Percentiles rank a stretch among this genome's conserved stretches.
Evolutionary conservation across 2,797 vertebrate species (phyloP).

Genomic region (Myotis planiceps): DNA sequence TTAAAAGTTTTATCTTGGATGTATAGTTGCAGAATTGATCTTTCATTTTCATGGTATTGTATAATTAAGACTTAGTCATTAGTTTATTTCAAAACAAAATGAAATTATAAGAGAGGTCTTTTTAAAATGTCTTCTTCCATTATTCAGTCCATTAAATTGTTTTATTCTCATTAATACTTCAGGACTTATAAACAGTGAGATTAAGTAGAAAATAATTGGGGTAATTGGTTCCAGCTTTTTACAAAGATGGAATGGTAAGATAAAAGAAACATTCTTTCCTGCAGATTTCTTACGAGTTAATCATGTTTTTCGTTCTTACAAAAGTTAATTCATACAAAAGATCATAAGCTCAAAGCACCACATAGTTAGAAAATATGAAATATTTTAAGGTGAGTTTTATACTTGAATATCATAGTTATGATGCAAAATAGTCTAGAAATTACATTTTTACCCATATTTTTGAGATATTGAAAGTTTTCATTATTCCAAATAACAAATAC

Average conservation of each 20-base stretch:
- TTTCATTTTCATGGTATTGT: background rate
- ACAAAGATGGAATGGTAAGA: background rate
- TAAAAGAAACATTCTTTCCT: conserved; percentile 26
- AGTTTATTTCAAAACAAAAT: conserved; percentile 45
- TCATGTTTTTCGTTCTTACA: conserved; percentile 1
- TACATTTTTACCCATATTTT: background rate
- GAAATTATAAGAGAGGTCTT: background rate
- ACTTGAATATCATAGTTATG: background rate
- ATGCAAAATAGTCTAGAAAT: background rate
- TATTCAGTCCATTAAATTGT: background rate
- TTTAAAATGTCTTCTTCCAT: conserved; percentile 2
- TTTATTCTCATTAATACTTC: background rate
- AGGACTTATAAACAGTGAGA: conserved; percentile 28
- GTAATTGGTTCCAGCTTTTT: conserved; percentile 43
- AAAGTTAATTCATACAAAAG: background rate
- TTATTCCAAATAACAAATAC: background rate
- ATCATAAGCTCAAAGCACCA: background rate
- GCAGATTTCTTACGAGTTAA: background rate
- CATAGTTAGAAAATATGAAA: background rate
- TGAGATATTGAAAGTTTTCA: background rate
- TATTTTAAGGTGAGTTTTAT: background rate
- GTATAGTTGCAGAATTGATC: background rate
- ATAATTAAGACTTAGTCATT: background rate
- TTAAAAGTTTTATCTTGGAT: background rate
- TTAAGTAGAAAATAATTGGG: conserved; percentile 32